These are phyloP conservation scores for Zygothrica quintamaculata DNA, from an alignment of 2,888 invertebrate species.

Conservation along the genomic window DNA sequence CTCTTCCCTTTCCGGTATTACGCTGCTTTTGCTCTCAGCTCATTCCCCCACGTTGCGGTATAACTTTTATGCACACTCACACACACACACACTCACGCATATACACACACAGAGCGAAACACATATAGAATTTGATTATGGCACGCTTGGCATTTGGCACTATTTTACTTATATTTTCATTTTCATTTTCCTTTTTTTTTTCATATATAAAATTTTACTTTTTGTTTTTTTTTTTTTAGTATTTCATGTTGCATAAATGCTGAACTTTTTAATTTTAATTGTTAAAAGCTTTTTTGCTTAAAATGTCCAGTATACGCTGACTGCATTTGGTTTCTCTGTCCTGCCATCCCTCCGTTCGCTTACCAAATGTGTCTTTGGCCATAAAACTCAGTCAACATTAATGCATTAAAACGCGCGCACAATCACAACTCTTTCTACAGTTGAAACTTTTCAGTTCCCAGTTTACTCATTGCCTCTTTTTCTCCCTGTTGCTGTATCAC, in stretches of 20 bases:
- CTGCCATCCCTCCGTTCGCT: too few relatives aligned
- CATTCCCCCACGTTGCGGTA: constrained; percentile 20
- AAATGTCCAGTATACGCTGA: constrained; percentile 37
- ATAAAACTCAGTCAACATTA: constrained; percentile 68
- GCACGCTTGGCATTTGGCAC: constrained; percentile 56
- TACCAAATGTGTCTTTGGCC: constrained; percentile 28
- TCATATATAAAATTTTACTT: too few relatives aligned
- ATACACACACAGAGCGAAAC: constrained; percentile 24
- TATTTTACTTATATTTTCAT: constrained; percentile 19
- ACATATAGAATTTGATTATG: constrained; percentile 70
- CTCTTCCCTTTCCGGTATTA: background rate
- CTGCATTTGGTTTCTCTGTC: constrained; percentile 41
- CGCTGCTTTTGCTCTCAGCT: background rate
- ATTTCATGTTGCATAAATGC: constrained; percentile 67
- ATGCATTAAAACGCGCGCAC: constrained; percentile 69
- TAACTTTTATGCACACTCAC: constrained; percentile 58
- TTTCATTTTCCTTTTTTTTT: constrained; percentile 21
- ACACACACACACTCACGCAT: constrained; percentile 15
- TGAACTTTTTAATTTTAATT: constrained; percentile 80
- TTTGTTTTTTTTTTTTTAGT: constrained; percentile 21
- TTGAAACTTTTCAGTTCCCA: constrained; percentile 27
- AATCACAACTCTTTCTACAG: constrained; percentile 49
- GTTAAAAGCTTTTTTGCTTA: constrained; percentile 78
- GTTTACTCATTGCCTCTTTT: background rate
- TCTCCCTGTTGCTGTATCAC: too few relatives aligned